Base-by-base conservation (phyloP, 1,140 invertebrate genomes). In the Sycophila sp. region DNA sequence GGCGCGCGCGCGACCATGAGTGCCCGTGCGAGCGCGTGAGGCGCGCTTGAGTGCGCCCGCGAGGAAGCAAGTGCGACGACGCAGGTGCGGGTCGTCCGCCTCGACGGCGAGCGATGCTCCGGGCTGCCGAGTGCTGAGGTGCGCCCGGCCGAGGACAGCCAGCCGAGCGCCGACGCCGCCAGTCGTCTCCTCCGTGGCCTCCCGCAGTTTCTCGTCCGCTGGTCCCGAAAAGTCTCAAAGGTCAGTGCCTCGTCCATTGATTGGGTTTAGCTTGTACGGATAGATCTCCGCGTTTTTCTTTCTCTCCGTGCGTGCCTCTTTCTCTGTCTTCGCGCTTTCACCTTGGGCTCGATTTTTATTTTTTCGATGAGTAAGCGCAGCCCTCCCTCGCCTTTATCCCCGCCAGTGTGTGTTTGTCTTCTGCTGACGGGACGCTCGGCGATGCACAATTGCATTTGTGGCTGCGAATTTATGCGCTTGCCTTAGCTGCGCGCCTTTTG, bases 191-290 rank as follows among this genome's bases (percentile, higher is more conserved):
- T 49, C 22, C 49, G 55, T 62, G 36, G 55, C 38, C 55, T 60
- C 17, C 22, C 56, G 5, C 32, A n/a, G 34, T 64, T 67, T 68
- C 47, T 74, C 47, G 22, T 53, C 34, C 53, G 56, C 56, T 72
- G 69, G 30, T 68, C 63, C 22, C 32, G 32, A 38, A 74, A 74
- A 71, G 58, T 71, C 65, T 74, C 66, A 74, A 74, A 74, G 73
- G 73, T 74, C 19, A 69, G 55, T 45, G n/a, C n/a, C 19, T 47
- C 15, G 17, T 42, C 19, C 19, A 7, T 13, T 4, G 8, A 42
- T 13, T 42, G 17, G 15, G n/a, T 42, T n/a, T n/a, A n/a, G n/a
- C n/a, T n/a, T n/a, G n/a, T n/a, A n/a, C n/a, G n/a, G n/a, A n/a
- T n/a, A n/a, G n/a, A n/a, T n/a, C n/a, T n/a, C n/a, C n/a, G n/a